These are phyloP conservation scores for Ovis aries DNA, from an alignment of 2,113 vertebrate genomes.

Conservation along the genomic window DNA sequence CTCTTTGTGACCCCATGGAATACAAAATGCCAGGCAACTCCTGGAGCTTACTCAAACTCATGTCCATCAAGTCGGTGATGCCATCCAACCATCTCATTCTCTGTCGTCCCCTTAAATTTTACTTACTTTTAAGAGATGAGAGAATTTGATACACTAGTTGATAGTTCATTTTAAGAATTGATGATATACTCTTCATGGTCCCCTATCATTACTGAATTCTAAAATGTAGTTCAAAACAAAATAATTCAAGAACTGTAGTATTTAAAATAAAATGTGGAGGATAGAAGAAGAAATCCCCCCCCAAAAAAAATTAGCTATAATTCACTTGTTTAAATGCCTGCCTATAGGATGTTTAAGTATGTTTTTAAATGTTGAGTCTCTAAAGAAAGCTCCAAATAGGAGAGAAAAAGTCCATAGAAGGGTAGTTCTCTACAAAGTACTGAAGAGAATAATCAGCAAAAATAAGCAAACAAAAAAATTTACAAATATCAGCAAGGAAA, in stretches of 20 bases:
- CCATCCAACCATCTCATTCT: neutral
- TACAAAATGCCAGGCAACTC: neutral
- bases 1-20: neutral
- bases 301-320: neutral
- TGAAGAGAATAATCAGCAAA: neutral
- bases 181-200: neutral
- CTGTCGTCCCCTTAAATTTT: neutral
- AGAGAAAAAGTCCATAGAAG: neutral
- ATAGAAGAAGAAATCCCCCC: neutral
- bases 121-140: constrained; percentile 24
- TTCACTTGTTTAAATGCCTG: neutral
- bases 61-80: neutral
- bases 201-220: neutral
- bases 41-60: neutral
- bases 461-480: neutral
- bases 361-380: neutral
- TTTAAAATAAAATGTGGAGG: neutral
- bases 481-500: neutral
- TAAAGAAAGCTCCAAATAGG: neutral
- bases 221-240: neutral
- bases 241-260: neutral
- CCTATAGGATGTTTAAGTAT: neutral
- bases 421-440: neutral
- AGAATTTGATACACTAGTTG: neutral
- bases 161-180: neutral